Evolutionary conservation across 1,140 invertebrate species (phyloP).

Genomic region (Microplitis demolitor): DNA sequence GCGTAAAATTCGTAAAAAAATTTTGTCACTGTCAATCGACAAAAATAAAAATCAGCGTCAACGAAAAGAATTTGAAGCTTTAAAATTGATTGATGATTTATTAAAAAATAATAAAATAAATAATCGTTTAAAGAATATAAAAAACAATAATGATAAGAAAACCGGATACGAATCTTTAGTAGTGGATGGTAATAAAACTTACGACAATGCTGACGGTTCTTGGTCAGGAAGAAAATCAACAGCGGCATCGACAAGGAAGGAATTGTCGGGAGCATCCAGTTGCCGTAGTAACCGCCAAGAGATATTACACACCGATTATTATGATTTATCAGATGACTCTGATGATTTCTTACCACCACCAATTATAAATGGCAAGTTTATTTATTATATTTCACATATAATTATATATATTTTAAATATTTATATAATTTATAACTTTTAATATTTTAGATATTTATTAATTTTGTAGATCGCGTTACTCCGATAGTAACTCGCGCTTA

Average conservation of each 20-base stretch:
- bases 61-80: slow-evolving; percentile 7
- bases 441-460: background rate
- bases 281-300: background rate
- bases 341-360: background rate
- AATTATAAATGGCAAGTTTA: slow-evolving; percentile 9
- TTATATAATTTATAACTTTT: too few species aligned
- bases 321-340: slow-evolving; percentile 1
- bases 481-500: slow-evolving; percentile 27
- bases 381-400: background rate
- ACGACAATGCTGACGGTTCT: background rate
- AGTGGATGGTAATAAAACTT: background rate
- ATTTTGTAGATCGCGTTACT: slow-evolving; percentile 34
- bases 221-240: background rate
- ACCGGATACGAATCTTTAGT: background rate
- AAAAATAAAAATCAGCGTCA: background rate
- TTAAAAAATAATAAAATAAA: background rate
- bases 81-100: slow-evolving; percentile 14
- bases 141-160: too few species aligned
- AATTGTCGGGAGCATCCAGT: background rate
- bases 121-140: background rate
- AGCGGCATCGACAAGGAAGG: slow-evolving; percentile 11
- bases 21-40: background rate
- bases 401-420: too few species aligned
- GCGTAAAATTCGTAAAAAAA: slow-evolving; percentile 8
- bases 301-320: background rate